A percentile compares a stretch with the other conserved stretches of the same genome.
These are phyloP conservation scores for Zootoca vivipara DNA, from an alignment of 2,113 vertebrate species.

Conservation along the genomic window DNA sequence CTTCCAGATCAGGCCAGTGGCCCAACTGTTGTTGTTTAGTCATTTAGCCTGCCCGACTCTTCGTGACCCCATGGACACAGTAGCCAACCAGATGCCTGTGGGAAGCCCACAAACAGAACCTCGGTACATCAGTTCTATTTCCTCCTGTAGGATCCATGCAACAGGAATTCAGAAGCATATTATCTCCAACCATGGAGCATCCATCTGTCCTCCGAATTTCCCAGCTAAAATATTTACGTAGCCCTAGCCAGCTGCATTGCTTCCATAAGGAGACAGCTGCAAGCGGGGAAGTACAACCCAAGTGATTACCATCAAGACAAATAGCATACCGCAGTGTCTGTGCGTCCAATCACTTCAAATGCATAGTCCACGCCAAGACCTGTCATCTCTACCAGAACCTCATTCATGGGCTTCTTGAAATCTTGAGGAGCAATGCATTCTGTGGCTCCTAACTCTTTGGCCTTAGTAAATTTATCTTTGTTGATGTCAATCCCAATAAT, in stretches of 20 bases:
- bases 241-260: neutral
- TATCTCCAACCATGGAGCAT: neutral
- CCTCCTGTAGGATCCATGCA: too few relatives aligned
- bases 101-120: too few relatives aligned
- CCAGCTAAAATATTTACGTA: neutral
- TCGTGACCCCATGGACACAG: too few relatives aligned
- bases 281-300: neutral
- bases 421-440: slow-evolving; percentile 80
- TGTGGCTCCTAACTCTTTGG: slow-evolving; percentile 79
- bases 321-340: slow-evolving; percentile 77
- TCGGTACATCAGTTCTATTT: too few relatives aligned
- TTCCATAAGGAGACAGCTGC: neutral
- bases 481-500: slow-evolving; percentile 83
- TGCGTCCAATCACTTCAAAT: slow-evolving; percentile 80
- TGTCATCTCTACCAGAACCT: slow-evolving; percentile 82
- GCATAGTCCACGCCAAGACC: slow-evolving; percentile 77
- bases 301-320: neutral
- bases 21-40: too few relatives aligned
- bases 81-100: too few relatives aligned
- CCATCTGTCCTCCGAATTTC: neutral
- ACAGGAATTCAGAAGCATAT: too few relatives aligned
- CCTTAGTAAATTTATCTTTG: slow-evolving; percentile 81
- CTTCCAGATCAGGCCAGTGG: too few relatives aligned
- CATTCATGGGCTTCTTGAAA: slow-evolving; percentile 74
- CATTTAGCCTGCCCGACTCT: too few relatives aligned